These are phyloP conservation scores for Eurosta solidaginis DNA, from an alignment of 1,140 invertebrate genomes.

Conservation along the genomic window DNA sequence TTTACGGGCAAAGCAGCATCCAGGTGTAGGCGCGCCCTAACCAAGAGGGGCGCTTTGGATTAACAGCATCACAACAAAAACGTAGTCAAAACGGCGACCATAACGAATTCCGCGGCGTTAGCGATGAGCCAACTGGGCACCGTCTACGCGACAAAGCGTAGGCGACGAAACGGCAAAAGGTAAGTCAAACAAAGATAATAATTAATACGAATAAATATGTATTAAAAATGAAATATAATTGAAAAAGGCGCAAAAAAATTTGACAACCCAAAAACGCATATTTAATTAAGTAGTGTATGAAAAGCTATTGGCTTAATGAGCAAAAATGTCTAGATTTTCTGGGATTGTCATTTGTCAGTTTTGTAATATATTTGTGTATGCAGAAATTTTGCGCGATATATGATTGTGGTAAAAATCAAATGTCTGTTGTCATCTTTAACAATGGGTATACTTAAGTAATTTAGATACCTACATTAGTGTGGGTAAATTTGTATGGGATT, in stretches of 20 bases:
- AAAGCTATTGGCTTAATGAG: too few species aligned
- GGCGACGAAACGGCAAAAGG: constrained; percentile 93
- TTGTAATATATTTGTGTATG: too few species aligned
- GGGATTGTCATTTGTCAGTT: too few species aligned
- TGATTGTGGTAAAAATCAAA: too few species aligned
- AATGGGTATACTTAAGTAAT: too few species aligned
- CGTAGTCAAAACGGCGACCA: constrained; percentile 58
- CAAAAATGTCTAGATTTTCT: too few species aligned
- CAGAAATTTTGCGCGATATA: too few species aligned
- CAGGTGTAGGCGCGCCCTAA: not conserved
- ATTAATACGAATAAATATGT: not conserved
- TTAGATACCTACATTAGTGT: too few species aligned
- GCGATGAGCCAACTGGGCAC: constrained; percentile 87
- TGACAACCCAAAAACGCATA: too few species aligned
- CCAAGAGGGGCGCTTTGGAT: not conserved
- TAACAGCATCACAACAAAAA: constrained; percentile 32
- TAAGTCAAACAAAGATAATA: constrained; percentile 60
- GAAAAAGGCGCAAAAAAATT: not conserved
- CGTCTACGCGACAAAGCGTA: constrained; percentile 91
- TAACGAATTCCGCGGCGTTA: constrained; percentile 59
- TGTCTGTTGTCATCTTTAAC: too few species aligned
- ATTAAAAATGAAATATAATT: not conserved
- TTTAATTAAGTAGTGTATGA: too few species aligned
- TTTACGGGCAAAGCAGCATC: not conserved
- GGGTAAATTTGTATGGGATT: too few species aligned